These are phyloP conservation scores for Temnothorax rugatulus DNA, from an alignment of 2,888 invertebrate species.

Conservation along the genomic window DNA sequence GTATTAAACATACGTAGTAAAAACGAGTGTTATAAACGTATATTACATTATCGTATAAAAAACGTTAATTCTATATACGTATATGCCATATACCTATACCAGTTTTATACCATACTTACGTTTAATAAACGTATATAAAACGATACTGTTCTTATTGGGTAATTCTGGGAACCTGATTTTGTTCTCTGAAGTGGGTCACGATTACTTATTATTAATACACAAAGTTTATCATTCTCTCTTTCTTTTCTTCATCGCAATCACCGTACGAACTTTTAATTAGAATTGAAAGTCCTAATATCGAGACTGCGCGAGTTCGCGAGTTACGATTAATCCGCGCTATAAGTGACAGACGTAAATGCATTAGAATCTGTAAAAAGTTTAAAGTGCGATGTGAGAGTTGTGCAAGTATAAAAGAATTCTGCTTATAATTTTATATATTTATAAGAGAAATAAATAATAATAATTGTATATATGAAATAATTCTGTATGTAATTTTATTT, in stretches of 20 bases:
- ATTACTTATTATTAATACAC: conserved; percentile 19
- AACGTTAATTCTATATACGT: too few species aligned
- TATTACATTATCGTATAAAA: too few species aligned
- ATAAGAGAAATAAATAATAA: neutral
- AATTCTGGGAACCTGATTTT: conserved; percentile 8
- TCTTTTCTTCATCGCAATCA: neutral
- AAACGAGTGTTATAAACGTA: too few species aligned
- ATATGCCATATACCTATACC: too few species aligned
- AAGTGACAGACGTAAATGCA: neutral
- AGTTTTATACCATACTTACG: too few species aligned
- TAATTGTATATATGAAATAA: too few species aligned
- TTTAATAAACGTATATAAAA: too few species aligned
- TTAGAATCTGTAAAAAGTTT: neutral
- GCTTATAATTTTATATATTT: neutral
- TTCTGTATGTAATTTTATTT: too few species aligned
- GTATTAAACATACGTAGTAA: too few species aligned
- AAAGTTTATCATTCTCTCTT: neutral
- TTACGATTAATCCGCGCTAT: neutral
- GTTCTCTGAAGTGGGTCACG: conserved; percentile 21
- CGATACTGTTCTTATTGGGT: too few species aligned
- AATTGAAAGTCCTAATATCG: neutral
- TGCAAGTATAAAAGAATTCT: neutral
- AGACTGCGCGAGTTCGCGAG: neutral
- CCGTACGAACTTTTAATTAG: neutral
- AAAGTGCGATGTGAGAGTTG: neutral